These are phyloP conservation scores for Neuroscelio doddi DNA, from an alignment of 2,888 invertebrate species.

Conservation along the genomic window DNA sequence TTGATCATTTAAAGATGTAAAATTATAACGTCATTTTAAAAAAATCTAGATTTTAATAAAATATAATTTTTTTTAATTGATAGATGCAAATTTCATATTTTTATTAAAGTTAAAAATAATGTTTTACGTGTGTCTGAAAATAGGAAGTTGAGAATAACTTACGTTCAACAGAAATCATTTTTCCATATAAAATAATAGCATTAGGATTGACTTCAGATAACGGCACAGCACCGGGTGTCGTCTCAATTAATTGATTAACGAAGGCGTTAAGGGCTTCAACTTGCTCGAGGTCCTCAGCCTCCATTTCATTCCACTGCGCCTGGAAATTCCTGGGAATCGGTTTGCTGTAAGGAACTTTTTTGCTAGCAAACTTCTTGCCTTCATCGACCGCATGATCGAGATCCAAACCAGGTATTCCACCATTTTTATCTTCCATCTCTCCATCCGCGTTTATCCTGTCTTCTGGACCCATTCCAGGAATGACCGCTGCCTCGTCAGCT, in stretches of 20 bases:
- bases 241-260: constrained; percentile 82
- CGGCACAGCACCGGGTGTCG: constrained; percentile 85
- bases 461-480: constrained; percentile 99
- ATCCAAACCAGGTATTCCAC: constrained; percentile 89
- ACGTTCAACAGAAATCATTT: constrained; percentile 84
- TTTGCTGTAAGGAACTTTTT: constrained; percentile 94
- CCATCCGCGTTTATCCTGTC: constrained; percentile 83
- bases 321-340: constrained; percentile 97
- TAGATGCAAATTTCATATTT: too few species aligned
- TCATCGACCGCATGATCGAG: constrained; percentile 83
- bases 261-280: constrained; percentile 77
- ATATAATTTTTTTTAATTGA: too few species aligned
- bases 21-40: too few species aligned
- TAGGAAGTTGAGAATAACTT: constrained; percentile 64
- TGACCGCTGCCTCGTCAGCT: constrained; percentile 84
- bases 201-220: constrained; percentile 84
- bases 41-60: too few species aligned
- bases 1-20: too few species aligned
- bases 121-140: too few species aligned
- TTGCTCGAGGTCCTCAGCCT: constrained; percentile 71
- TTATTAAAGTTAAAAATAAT: too few species aligned
- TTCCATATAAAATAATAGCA: constrained; percentile 88
- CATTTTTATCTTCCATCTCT: constrained; percentile 68
- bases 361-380: constrained; percentile 78
- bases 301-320: constrained; percentile 94